phyloP scores from a whole-genome alignment of 1,140 invertebrate genomes.

The Anoplolepis gracilipes region DNA sequence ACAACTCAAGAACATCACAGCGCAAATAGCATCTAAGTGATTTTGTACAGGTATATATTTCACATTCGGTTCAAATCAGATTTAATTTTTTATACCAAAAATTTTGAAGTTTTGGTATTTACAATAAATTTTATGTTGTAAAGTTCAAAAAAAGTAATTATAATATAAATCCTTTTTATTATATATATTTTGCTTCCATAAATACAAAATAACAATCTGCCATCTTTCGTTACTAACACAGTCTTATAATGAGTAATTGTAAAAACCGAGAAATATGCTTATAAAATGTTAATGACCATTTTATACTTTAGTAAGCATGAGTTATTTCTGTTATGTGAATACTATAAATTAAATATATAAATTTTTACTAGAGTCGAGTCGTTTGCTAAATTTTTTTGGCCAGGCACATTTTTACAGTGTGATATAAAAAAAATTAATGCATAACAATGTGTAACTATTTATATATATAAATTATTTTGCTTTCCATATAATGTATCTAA shows the following conservation, averaged over 20 bases:
- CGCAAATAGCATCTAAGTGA: constrained; percentile 76
- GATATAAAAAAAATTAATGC: background rate
- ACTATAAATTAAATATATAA: constrained; percentile 15
- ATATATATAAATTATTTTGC: constrained; percentile 54
- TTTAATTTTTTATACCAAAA: constrained; percentile 46
- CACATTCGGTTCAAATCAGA: constrained; percentile 41
- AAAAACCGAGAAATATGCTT: background rate
- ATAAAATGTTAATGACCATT: background rate
- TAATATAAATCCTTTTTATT: constrained; percentile 28
- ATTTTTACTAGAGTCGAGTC: background rate
- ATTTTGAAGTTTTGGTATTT: constrained; percentile 11
- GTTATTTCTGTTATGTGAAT: constrained; percentile 42
- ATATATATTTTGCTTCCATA: constrained; percentile 39
- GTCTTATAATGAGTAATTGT: constrained; percentile 28
- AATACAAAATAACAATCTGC: constrained; percentile 31
- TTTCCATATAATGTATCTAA: constrained; percentile 67
- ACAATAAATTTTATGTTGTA: constrained; percentile 32
- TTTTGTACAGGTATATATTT: constrained; percentile 64
- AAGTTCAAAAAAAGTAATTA: constrained; percentile 16
- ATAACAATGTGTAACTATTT: background rate
- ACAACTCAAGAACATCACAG: constrained; percentile 82
- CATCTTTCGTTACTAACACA: constrained; percentile 54
- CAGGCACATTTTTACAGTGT: background rate
- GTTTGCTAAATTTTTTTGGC: no score
- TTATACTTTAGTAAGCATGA: constrained; percentile 35